Evolutionary conservation across 2,888 invertebrate genomes (phyloP).

Genomic region (Synanthedon tipuliformis): DNA sequence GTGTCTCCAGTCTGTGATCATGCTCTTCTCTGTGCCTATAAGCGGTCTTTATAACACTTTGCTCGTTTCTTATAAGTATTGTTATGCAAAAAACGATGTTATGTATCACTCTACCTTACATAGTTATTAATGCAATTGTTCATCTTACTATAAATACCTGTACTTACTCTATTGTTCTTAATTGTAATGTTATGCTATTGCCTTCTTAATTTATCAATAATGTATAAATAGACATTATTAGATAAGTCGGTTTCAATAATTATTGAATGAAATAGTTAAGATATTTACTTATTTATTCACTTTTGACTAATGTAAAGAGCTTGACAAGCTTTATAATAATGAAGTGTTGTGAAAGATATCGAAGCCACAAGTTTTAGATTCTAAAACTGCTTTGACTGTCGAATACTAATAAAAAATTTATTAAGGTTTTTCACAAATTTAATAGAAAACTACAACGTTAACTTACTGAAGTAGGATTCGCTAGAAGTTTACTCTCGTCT

Average conservation of each 20-base stretch:
- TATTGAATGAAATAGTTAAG: slow-evolving; percentile 28
- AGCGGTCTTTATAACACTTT: slow-evolving; percentile 60
- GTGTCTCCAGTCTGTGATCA: not conserved
- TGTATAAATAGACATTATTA: slow-evolving; percentile 19
- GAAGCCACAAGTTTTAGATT: slow-evolving; percentile 58
- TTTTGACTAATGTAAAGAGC: slow-evolving; percentile 61
- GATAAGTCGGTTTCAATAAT: slow-evolving; percentile 36
- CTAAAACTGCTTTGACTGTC: slow-evolving; percentile 46
- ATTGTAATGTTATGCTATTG: slow-evolving; percentile 32
- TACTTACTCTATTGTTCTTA: slow-evolving; percentile 13
- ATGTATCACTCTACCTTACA: slow-evolving; percentile 24
- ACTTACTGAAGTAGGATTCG: not conserved
- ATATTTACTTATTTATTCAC: slow-evolving; percentile 23
- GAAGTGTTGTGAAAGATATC: slow-evolving; percentile 67
- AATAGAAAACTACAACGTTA: slow-evolving; percentile 2
- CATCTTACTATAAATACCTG: slow-evolving; percentile 19
- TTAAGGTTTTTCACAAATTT: slow-evolving; percentile 26
- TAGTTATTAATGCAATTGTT: slow-evolving; percentile 16
- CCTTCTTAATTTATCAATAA: slow-evolving; percentile 40
- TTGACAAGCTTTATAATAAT: slow-evolving; percentile 67
- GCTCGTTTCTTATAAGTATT: slow-evolving; percentile 32
- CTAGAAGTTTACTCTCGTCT: not conserved
- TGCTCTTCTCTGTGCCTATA: slow-evolving; percentile 3
- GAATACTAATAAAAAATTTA: slow-evolving; percentile 18
- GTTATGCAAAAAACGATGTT: slow-evolving; percentile 30